Percentiles rank a stretch among this genome's conserved stretches.
These are phyloP conservation scores for Scomber colias DNA, from an alignment of 2,113 vertebrate genomes.

Conservation along the genomic window DNA sequence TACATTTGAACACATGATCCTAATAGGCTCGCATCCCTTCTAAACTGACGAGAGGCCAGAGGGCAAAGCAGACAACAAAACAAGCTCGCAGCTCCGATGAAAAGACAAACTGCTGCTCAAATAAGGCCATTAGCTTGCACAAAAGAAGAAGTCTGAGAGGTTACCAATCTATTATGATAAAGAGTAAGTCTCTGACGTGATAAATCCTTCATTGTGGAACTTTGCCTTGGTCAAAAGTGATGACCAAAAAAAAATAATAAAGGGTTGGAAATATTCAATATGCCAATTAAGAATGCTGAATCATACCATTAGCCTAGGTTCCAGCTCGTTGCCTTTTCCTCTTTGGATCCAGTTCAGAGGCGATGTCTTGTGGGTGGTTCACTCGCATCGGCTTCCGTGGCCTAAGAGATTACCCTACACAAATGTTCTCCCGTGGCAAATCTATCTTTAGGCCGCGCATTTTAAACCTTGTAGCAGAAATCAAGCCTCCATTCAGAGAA, in stretches of 20 bases:
- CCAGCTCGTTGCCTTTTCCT: slow-evolving; percentile 28
- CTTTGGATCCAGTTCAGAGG: slow-evolving; percentile 57
- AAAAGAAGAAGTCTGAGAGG: slow-evolving; percentile 44
- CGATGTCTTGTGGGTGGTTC: slow-evolving; percentile 60
- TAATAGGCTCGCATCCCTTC: slow-evolving; percentile 66
- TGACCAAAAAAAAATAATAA: slow-evolving; percentile 18
- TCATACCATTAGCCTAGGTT: slow-evolving; percentile 55
- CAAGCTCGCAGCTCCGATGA: slow-evolving; percentile 42
- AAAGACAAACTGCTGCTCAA: slow-evolving; percentile 57
- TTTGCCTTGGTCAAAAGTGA: slow-evolving; percentile 50
- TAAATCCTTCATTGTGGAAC: slow-evolving; percentile 23
- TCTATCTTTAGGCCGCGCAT: slow-evolving; percentile 73
- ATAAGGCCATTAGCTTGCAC: slow-evolving; percentile 64
- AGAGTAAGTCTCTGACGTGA: slow-evolving; percentile 29
- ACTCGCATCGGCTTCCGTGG: slow-evolving; percentile 35
- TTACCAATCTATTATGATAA: slow-evolving; percentile 37
- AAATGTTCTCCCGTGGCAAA: slow-evolving; percentile 73
- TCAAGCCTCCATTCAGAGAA: slow-evolving; percentile 81
- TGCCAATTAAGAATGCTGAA: slow-evolving; percentile 52
- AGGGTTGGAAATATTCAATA: slow-evolving; percentile 50
- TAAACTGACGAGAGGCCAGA: slow-evolving; percentile 62
- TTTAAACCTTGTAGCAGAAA: slow-evolving; percentile 84
- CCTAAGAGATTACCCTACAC: slow-evolving; percentile 71
- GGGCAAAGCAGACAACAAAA: slow-evolving; percentile 61
- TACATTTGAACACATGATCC: slow-evolving; percentile 56